Evolutionary conservation across 2,113 vertebrate genomes (phyloP).

Genomic region (Sciurus niger): DNA sequence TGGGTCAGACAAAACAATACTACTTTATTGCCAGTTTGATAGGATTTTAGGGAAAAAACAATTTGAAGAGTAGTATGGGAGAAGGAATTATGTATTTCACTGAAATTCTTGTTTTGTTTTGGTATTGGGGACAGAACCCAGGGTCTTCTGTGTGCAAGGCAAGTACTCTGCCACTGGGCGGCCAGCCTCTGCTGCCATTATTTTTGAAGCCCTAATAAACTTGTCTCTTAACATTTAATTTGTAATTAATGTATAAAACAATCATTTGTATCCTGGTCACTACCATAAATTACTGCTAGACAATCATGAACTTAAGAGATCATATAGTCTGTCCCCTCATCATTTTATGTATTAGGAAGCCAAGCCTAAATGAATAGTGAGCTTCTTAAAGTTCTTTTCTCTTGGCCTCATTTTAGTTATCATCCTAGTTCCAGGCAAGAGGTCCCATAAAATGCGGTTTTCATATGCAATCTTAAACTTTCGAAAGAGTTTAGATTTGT

Average conservation of each 20-base stretch:
- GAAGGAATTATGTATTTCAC: not conserved
- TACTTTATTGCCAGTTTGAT: not conserved
- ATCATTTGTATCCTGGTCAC: not conserved
- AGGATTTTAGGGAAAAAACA: not conserved
- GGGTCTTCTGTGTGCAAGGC: too few relatives aligned
- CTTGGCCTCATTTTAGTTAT: not conserved
- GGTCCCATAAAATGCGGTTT: not conserved
- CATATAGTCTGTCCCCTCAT: not conserved
- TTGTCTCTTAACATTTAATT: not conserved
- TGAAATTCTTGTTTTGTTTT: not conserved
- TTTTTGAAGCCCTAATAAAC: constrained; percentile 35
- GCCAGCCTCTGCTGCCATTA: not conserved
- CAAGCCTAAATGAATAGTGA: not conserved
- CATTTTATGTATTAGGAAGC: not conserved
- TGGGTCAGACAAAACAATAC: not conserved
- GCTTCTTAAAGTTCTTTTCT: not conserved
- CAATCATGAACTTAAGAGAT: not conserved
- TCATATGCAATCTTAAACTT: not conserved
- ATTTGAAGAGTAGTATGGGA: not conserved
- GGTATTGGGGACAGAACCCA: not conserved
- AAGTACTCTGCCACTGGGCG: not conserved
- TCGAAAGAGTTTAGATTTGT: not conserved
- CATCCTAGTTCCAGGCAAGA: not conserved
- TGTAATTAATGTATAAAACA: constrained; percentile 20
- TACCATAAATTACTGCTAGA: not conserved